These are phyloP conservation scores for Odontamblyopus lacepedii DNA, from an alignment of 2,797 vertebrate species.

Conservation along the genomic window DNA sequence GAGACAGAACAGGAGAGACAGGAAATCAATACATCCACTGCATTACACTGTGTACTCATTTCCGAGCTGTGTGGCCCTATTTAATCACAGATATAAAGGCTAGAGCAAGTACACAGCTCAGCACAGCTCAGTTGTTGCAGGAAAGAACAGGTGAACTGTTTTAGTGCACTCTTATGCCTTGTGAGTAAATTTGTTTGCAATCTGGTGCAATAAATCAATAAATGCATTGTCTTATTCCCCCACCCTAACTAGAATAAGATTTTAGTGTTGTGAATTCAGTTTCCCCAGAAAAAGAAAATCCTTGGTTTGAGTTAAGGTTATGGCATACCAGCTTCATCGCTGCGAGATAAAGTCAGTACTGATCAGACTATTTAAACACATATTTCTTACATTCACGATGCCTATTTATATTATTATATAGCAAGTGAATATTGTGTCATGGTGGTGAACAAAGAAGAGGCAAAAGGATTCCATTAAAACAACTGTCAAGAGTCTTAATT, in stretches of 20 bases:
- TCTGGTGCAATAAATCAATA: constrained; percentile 1
- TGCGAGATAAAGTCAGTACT: neutral
- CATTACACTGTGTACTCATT: constrained; percentile 47
- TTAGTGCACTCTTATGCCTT: neutral
- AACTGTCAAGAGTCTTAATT: too few species aligned
- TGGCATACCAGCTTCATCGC: neutral
- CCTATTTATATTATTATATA: too few species aligned
- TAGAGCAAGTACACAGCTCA: constrained; percentile 7
- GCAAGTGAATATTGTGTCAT: too few species aligned
- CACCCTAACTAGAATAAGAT: neutral
- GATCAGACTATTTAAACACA: too few species aligned
- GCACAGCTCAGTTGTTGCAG: constrained; percentile 20
- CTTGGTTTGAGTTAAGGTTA: neutral
- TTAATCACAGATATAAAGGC: constrained; percentile 55
- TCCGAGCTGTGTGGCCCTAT: constrained; percentile 40
- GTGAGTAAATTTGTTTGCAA: neutral
- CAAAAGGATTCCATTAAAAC: too few species aligned
- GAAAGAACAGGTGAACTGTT: neutral
- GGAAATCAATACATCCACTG: constrained; percentile 61
- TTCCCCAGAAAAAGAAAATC: neutral
- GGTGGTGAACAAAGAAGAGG: too few species aligned
- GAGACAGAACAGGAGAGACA: constrained; percentile 32
- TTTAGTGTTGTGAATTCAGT: neutral
- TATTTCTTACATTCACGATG: too few species aligned
- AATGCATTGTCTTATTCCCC: neutral